Evolutionary conservation across 2,888 invertebrate species (phyloP).

Genomic region (Nomada goodeniana): DNA sequence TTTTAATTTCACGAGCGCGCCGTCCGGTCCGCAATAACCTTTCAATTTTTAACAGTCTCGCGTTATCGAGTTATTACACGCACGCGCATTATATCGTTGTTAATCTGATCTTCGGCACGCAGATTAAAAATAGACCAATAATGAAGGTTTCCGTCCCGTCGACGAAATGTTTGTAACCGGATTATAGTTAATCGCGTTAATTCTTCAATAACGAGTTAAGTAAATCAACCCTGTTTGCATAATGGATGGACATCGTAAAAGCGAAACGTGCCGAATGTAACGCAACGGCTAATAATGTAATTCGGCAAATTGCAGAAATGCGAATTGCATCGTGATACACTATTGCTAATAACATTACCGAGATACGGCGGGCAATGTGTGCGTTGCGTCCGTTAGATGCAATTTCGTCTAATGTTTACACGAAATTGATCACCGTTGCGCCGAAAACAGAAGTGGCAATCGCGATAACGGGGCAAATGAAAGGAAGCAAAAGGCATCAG

Average conservation of each 20-base stretch:
- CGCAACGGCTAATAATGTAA: constrained; percentile 56
- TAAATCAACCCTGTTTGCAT: constrained; percentile 59
- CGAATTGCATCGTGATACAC: constrained; percentile 25
- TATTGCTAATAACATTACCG: constrained; percentile 32
- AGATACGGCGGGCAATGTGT: background rate
- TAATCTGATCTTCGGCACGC: background rate
- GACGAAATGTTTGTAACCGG: constrained; percentile 21
- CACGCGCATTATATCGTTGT: background rate
- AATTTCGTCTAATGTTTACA: constrained; percentile 1
- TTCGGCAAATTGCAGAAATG: constrained; percentile 47
- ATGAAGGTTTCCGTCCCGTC: constrained; percentile 10
- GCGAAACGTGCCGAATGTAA: constrained; percentile 45
- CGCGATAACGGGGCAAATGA: no score
- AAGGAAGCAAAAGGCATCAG: background rate
- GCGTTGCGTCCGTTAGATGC: background rate
- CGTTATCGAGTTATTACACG: background rate
- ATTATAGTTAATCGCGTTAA: constrained; percentile 54
- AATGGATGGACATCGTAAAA: constrained; percentile 44
- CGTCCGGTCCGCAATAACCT: background rate
- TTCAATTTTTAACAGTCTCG: background rate
- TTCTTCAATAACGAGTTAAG: constrained; percentile 59
- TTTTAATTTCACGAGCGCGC: background rate
- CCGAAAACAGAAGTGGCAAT: background rate
- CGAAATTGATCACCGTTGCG: background rate
- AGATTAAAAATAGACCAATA: constrained; percentile 21